Evolutionary conservation across 2,888 invertebrate genomes (phyloP), one percentile per base, ranked within the genome.

Genomic region (Dryobota labecula): DNA sequence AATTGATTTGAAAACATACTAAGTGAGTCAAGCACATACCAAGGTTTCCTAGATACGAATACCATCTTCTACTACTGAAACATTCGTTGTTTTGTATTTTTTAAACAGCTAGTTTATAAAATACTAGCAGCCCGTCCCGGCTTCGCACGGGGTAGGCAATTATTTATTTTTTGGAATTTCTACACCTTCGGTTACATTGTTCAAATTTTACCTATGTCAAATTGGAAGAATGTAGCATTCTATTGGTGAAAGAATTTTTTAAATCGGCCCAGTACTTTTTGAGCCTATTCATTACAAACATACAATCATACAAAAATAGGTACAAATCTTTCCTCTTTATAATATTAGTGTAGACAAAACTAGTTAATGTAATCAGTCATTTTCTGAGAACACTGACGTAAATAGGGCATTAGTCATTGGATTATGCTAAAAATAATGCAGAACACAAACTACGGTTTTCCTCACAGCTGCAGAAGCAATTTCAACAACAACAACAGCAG

Each of bases 391-490:
- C 9, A 24, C 20, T 54, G 27, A 64, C 27, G 41, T 36, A 4
- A 20, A 1, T 45, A 30, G 20, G 11, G 18, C 18, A 30, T 60
- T 45, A 45, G 27, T 70, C 30, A 57, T 20, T 24, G 6, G 8
- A 57, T 56, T 5, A 15, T 15, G 6, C 9, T 57, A 20, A 70
- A 57, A 36, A 45, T 38, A 43, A 56, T 45, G 5, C 27, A 33
- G 9, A 18, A 49, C 30, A 38, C 15, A 41, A 20, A 43, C 11
- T 20, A 43, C 13, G 53, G 30, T 70, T 68, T 73, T 75, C 47
- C 63, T 64, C 67, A 76, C 76, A 94, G 94, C 88, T 94, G 54
- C 94, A 94, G 87, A 94, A 95, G 75, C 93, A 94, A 82, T n/a
- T n/a, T n/a, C 92, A 92, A n/a, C 90, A 91, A 6, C 95, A 95